Base-by-base conservation (phyloP, 2,113 vertebrate genomes). In the Lichenostomus cassidix region DNA sequence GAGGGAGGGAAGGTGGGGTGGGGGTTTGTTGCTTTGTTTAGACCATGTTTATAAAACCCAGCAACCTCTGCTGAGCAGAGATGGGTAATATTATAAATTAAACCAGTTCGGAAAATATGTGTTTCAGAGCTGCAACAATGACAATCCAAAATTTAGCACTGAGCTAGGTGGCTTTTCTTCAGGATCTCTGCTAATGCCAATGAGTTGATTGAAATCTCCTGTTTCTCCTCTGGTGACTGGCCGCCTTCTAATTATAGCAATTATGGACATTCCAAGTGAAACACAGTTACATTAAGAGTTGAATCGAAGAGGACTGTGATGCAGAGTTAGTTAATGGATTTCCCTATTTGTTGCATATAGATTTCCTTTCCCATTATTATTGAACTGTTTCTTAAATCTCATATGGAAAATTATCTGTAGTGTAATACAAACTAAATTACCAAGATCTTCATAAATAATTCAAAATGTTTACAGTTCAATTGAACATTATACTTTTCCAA, bases 321-420 rank as follows among this genome's bases (percentile, higher is more conserved):
- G 59, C 16, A n/a, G 87, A 78, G 52, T 87, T 64, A 52, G 18
- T 80, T 77, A 90, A 83, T 75, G 62, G 60, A 67, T 71, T 78
- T 90, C 80, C 56, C 35, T 75, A 12, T 64, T 95, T 85, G 70
- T 71, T 87, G 56, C 2, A 0, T 87, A 52, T 59, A 63, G 92
- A 81, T 83, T 63, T 75, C 27, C 42, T 50, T 84, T 87, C 41
- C 69, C 88, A 13, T 79, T 90, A 42, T 10, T 79, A 47, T 77
- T 74, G 87, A 83, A 90, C 64, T 42, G 23, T 63, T 88, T 83
- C 83, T 77, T 70, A 83, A 94, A 81, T 39, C 50, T 69, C n/a
- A 28, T 47, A 68, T 44, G 28, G 46, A 90, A 79, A 93, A 71
- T 83, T 6, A 44, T 53, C n/a, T 50, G 21, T 42, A 83, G 47